Percentiles rank a stretch among this genome's conserved stretches.
Conservation (phyloP, 2,113 vertebrate genomes). For the Tricholaema leucomelas region DNA sequence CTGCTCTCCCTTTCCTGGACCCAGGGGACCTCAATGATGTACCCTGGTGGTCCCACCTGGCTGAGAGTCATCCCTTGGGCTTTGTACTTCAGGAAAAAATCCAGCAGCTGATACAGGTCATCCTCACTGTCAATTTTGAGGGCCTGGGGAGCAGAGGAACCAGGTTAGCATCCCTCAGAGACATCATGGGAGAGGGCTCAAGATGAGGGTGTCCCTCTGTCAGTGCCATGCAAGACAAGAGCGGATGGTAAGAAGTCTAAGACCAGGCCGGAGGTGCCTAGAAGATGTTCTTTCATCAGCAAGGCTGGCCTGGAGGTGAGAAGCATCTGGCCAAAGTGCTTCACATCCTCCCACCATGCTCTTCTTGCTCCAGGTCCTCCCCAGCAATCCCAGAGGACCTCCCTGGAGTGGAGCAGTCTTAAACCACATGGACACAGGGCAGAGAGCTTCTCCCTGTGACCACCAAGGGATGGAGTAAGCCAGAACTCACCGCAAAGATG, state of each 20-base stretch:
- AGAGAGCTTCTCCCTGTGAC: not conserved
- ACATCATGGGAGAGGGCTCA: fast-evolving
- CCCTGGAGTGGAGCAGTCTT: not conserved
- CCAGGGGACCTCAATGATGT: not conserved
- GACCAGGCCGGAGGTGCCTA: not conserved
- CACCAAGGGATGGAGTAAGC: not conserved
- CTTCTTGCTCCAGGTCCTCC: too few relatives aligned
- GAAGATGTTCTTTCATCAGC: not conserved
- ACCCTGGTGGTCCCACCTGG: not conserved
- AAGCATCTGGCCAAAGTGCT: not conserved
- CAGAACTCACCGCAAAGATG: not conserved
- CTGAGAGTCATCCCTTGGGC: not conserved
- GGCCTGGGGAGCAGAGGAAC: not conserved
- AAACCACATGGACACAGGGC: fast-evolving
- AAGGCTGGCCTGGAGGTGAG: not conserved
- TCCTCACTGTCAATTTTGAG: not conserved
- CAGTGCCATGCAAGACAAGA: fast-evolving
- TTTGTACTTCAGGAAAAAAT: conserved; percentile 11
- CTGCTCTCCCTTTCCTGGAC: not conserved
- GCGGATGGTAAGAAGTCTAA: not conserved
- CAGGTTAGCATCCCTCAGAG: fast-evolving
- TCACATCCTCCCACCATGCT: not conserved
- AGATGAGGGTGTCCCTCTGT: not conserved
- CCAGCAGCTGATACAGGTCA: conserved; percentile 5
- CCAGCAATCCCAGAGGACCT: not conserved